Evolutionary conservation across 30 jellyfish, hydroid and myxozoan species (phyloP).

Genomic region (Pseudorhiza aurosa): DNA sequence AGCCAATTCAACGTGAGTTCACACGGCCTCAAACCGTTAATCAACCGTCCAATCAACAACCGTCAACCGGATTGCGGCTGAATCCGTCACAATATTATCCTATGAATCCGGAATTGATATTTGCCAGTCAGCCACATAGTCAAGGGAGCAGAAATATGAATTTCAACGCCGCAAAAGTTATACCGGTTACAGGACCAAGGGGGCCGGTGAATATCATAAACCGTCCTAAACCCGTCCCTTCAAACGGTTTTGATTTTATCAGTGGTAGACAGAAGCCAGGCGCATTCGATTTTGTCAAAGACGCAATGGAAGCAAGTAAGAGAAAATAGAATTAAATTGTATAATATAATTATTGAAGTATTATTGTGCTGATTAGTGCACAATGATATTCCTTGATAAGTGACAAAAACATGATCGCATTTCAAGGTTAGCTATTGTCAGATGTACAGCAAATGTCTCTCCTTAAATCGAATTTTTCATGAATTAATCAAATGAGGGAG

Average conservation of each 20-base stretch:
- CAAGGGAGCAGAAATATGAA: background rate
- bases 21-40: background rate
- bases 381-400: too few relatives aligned
- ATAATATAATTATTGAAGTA: too few relatives aligned
- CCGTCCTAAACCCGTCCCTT: background rate
- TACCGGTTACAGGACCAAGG: background rate
- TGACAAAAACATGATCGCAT: too few relatives aligned
- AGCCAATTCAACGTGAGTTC: background rate
- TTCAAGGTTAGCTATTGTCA: too few relatives aligned
- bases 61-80: background rate
- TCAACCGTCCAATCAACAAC: background rate
- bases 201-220: background rate
- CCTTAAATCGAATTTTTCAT: too few relatives aligned
- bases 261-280: constrained; percentile 60
- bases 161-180: background rate
- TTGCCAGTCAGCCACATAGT: background rate
- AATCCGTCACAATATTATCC: background rate
- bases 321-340: background rate
- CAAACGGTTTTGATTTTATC: constrained; percentile 40
- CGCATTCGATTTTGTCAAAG: constrained; percentile 95
- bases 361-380: too few relatives aligned
- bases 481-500: too few relatives aligned
- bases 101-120: background rate
- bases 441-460: too few relatives aligned
- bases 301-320: constrained; percentile 94